A percentile compares a stretch with the other conserved stretches of the same genome.
Evolutionary conservation across 2,113 vertebrate species (phyloP).

Genomic region (Tenrec ecaudatus): DNA sequence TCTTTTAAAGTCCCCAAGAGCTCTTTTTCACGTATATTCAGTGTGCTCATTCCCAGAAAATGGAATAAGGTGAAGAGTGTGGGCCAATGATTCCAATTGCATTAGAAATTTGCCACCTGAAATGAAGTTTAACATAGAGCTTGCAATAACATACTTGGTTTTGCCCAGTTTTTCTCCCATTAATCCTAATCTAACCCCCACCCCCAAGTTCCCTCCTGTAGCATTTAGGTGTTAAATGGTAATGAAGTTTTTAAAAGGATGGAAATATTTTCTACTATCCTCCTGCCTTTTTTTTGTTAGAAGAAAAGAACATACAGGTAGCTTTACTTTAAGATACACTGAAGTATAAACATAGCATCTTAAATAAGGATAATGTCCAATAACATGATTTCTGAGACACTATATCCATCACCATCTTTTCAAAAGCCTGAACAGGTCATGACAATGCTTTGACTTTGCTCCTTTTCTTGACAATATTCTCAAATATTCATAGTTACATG

Average conservation of each 20-base stretch:
- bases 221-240: conserved; percentile 53
- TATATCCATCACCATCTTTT: conserved; percentile 38
- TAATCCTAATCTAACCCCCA: neutral
- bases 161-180: conserved; percentile 7
- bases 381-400: neutral
- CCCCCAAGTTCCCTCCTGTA: neutral
- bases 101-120: conserved; percentile 56
- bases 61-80: neutral
- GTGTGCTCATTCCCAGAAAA: conserved; percentile 48
- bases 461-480: conserved; percentile 56
- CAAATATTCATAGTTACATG: conserved; percentile 48
- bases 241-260: conserved; percentile 48
- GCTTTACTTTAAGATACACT: conserved; percentile 18
- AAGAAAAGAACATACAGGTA: conserved; percentile 34
- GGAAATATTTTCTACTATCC: conserved; percentile 12
- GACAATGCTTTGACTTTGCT: conserved; percentile 29
- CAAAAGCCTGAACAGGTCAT: conserved; percentile 50
- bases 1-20: conserved; percentile 42
- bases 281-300: conserved; percentile 40
- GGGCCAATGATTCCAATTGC: conserved; percentile 37
- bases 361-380: conserved; percentile 65
- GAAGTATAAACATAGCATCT: conserved; percentile 55
- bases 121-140: conserved; percentile 49
- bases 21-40: conserved; percentile 51
- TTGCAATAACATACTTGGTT: conserved; percentile 37